A percentile compares a stretch with the other conserved stretches of the same genome.
phyloP scores from a whole-genome alignment of 1,140 invertebrate genomes.

The Aporrectodea caliginosa region DNA sequence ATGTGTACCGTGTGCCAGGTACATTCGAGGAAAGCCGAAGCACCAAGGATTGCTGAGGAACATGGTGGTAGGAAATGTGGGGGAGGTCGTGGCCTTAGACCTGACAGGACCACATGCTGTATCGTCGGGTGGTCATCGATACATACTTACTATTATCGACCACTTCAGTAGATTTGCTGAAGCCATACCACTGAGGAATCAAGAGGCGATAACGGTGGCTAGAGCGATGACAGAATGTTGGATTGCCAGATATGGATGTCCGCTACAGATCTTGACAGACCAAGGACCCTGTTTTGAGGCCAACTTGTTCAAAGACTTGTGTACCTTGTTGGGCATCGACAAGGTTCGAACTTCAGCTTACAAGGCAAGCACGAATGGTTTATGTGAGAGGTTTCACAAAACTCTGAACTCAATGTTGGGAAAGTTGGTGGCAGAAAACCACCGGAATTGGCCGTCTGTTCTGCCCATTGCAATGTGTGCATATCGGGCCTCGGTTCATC shows the following conservation, averaged over 20 bases:
- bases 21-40: too few species aligned
- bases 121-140: too few species aligned
- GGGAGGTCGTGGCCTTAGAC: too few species aligned
- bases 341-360: conserved; percentile 38
- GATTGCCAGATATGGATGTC: conserved; percentile 50
- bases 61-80: too few species aligned
- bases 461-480: neutral
- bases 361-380: conserved; percentile 39
- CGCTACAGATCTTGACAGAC: conserved; percentile 47
- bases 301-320: conserved; percentile 37
- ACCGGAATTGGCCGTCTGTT: neutral
- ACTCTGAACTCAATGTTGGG: conserved; percentile 24
- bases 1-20: too few species aligned
- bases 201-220: conserved; percentile 49
- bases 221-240: conserved; percentile 45
- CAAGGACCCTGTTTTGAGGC: conserved; percentile 43
- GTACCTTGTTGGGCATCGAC: conserved; percentile 32
- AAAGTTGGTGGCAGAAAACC: neutral
- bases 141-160: conserved; percentile 49
- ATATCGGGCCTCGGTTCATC: neutral
- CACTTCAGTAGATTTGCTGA: conserved; percentile 53
- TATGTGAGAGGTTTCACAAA: conserved; percentile 22
- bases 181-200: conserved; percentile 49
- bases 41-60: too few species aligned
- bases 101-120: too few species aligned